Base-by-base conservation (phyloP, 2,888 invertebrate species). In the Drosophila helvetica region DNA sequence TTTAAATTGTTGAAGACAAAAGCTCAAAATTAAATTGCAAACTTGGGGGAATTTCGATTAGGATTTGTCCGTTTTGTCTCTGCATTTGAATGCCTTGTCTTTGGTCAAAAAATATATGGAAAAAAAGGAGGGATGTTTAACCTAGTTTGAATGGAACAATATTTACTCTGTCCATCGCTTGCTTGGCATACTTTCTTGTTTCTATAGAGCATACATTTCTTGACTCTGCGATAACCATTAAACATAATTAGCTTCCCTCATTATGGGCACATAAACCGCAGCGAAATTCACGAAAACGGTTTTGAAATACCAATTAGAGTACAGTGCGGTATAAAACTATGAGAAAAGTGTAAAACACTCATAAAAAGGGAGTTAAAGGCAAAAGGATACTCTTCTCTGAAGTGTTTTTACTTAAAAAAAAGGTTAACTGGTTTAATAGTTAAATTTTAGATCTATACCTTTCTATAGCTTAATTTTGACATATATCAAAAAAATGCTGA, bases 181-280 rank as follows among this genome's bases (percentile, higher is more conserved):
- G 10, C 10, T 30, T 30, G 30, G 30, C 12, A 2, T 5, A 33
- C 2, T 42, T 48, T 22, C 18, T 42, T n/a, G 47, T 67, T 18
- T 53, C 22, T 22, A 22, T 10, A 33, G 6, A 15, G 18, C 43
- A 47, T 12, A 54, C 46, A 43, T 17, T 33, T 10, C 55, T 25
- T 15, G n/a, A 5, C 48, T 19, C 7, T 18, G n/a, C 43, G 2
- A n/a, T n/a, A 45, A 67, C 25, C 50, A 66, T 67, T 64, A 55
- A 66, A 45, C 55, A 55, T 48, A 68, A 66, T 66, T 66, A 66
- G 50, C 55, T 50, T 8, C 25, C 33, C 68, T 45, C 42, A 66
- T 66, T 55, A 50, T 48, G 43, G n/a, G 17, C 22, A 50, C 55
- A 55, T 27, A 65, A 66, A 43, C 65, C 67, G 18, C 48, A 30